Evolutionary conservation across 1,140 invertebrate species (phyloP).

Genomic region (Magallana ariakensis): DNA sequence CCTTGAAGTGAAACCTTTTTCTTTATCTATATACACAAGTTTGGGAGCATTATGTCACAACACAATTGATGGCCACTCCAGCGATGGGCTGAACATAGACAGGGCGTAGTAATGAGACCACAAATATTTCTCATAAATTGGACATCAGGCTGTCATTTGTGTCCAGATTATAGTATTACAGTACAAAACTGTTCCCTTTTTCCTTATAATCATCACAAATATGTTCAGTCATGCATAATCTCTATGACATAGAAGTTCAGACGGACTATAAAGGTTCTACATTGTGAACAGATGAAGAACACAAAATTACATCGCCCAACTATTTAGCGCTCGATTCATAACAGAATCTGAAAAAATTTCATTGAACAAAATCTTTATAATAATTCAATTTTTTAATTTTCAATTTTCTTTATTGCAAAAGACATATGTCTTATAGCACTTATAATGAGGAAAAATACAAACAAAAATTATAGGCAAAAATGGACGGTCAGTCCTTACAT

Average conservation of each 20-base stretch:
- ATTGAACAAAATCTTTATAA: too few relatives aligned
- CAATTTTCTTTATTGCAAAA: too few relatives aligned
- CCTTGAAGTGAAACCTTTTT: background rate
- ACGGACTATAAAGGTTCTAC: background rate
- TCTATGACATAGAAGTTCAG: background rate
- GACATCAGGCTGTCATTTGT: constrained; percentile 5
- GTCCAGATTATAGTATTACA: constrained; percentile 2
- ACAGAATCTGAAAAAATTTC: too few relatives aligned
- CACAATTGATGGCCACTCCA: constrained; percentile 11
- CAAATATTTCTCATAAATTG: constrained; percentile 37
- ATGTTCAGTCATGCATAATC: constrained; percentile 22
- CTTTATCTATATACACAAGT: constrained; percentile 1
- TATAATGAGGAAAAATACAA: too few relatives aligned
- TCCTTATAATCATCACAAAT: constrained; percentile 29
- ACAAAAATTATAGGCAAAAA: too few relatives aligned
- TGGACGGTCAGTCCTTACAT: too few relatives aligned
- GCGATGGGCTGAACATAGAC: background rate
- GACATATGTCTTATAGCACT: too few relatives aligned
- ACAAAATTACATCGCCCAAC: too few relatives aligned
- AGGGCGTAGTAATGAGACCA: constrained; percentile 1
- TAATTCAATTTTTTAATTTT: too few relatives aligned
- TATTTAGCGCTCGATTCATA: too few relatives aligned
- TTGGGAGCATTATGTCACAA: background rate
- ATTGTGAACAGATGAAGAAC: too few relatives aligned
- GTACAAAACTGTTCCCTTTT: background rate